Evolutionary conservation across 1,140 invertebrate species (phyloP).

Genomic region (Ooceraea biroi): DNA sequence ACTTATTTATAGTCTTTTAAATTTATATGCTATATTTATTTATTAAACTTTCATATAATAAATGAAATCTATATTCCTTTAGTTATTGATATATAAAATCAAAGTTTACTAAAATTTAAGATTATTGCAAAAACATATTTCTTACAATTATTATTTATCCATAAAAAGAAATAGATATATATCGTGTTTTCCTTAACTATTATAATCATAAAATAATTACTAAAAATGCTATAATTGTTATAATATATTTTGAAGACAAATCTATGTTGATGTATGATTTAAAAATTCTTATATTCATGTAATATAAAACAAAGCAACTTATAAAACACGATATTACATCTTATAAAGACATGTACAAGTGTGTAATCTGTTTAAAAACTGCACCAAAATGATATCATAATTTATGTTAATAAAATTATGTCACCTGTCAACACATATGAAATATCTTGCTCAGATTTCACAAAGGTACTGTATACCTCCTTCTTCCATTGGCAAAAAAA

Average conservation of each 20-base stretch:
- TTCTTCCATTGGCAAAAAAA: constrained; percentile 37
- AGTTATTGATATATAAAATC: not conserved
- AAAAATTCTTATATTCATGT: not conserved
- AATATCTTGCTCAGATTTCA: constrained; percentile 54
- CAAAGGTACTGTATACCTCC: constrained; percentile 12
- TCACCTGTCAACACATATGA: constrained; percentile 47
- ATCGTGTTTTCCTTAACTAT: not conserved
- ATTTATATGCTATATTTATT: not conserved
- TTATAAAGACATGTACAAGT: constrained; percentile 4
- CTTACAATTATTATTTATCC: not conserved
- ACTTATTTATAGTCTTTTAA: constrained; percentile 13
- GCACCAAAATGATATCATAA: constrained; percentile 6
- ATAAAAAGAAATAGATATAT: not conserved
- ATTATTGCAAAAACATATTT: constrained; percentile 12
- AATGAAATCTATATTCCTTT: not conserved
- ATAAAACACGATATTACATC: no score
- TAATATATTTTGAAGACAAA: not conserved
- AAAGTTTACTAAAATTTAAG: not conserved
- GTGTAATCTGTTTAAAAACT: not conserved
- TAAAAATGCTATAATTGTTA: not conserved
- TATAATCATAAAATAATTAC: not conserved
- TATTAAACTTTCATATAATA: not conserved
- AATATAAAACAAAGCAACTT: not conserved
- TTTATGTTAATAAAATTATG: constrained; percentile 61
- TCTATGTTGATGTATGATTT: constrained; percentile 2